Percentiles rank a stretch among this genome's conserved stretches.
Evolutionary conservation across 2,888 invertebrate genomes (phyloP).

Genomic region (Cephus runcator): DNA sequence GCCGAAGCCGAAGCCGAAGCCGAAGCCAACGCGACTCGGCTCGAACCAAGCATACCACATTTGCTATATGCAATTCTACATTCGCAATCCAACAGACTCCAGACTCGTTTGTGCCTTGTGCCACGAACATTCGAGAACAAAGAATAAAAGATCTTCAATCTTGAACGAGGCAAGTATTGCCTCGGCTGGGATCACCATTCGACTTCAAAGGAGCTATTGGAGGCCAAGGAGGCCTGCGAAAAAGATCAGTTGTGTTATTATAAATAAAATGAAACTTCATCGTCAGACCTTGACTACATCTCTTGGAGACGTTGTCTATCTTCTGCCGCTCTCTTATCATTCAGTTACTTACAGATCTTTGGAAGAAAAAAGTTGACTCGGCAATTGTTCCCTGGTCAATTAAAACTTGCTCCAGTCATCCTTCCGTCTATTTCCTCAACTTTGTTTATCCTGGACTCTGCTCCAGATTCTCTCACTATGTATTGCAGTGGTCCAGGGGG

Average conservation of each 20-base stretch:
- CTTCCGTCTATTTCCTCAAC: not conserved
- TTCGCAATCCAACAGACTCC: not conserved
- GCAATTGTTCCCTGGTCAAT: not conserved
- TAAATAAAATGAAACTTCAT: not conserved
- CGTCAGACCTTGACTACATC: not conserved
- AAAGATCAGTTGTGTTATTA: not conserved
- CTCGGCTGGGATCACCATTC: not conserved
- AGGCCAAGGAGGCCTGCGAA: not conserved
- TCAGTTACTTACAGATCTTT: not conserved
- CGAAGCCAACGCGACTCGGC: not conserved
- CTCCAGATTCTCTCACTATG: slow-evolving; percentile 6
- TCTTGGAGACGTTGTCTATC: not conserved
- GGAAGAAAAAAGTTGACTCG: not conserved
- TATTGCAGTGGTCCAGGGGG: not conserved
- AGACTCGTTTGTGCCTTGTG: not conserved
- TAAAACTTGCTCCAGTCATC: not conserved
- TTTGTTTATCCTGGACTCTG: not conserved
- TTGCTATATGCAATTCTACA: not conserved
- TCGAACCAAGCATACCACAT: not conserved
- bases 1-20: not conserved
- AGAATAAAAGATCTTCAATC: not conserved
- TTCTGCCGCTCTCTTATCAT: not conserved
- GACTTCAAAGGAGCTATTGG: not conserved
- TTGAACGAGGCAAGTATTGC: not conserved
- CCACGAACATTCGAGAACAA: not conserved